Percentiles rank a stretch among this genome's conserved stretches.
phyloP scores from a whole-genome alignment of 2,113 vertebrate species.

The Onychostruthus taczanowskii region DNA sequence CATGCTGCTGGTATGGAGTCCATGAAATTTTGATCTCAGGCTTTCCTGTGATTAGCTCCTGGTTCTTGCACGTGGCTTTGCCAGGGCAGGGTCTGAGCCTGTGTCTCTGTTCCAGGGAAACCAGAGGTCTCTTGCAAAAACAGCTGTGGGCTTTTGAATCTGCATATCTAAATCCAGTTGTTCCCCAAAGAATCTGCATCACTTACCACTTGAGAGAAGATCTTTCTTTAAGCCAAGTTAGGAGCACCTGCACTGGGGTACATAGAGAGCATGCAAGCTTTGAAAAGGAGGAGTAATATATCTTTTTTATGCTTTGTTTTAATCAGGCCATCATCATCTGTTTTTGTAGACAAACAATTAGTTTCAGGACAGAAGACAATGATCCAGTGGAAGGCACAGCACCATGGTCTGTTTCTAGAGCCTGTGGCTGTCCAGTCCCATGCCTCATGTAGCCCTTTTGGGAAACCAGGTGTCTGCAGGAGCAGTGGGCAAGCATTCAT shows the following conservation, averaged over 20 bases:
- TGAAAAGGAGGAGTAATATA: not conserved
- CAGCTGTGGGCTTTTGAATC: not conserved
- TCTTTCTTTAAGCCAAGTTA: not conserved
- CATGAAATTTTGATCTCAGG: not conserved
- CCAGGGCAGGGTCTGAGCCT: not conserved
- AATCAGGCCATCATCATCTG: not conserved
- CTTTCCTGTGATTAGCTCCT: not conserved
- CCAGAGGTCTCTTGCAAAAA: not conserved
- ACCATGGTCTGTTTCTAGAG: not conserved
- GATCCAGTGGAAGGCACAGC: not conserved
- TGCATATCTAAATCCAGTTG: not conserved
- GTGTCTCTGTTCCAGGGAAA: not conserved
- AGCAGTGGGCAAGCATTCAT: not conserved
- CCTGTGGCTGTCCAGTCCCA: rapidly evolving
- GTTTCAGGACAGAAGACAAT: not conserved
- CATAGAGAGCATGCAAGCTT: rapidly evolving
- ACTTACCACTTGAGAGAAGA: not conserved
- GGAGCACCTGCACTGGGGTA: not conserved
- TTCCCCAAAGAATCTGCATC: not conserved
- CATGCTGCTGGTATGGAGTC: not conserved
- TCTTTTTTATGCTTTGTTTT: not conserved
- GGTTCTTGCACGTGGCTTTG: not conserved
- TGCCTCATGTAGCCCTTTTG: rapidly evolving
- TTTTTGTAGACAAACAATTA: not conserved
- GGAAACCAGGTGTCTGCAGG: not conserved